Evolutionary conservation across 2,113 vertebrate genomes (phyloP), one percentile per base, ranked within the genome.

Genomic region (Candoia aspera): DNA sequence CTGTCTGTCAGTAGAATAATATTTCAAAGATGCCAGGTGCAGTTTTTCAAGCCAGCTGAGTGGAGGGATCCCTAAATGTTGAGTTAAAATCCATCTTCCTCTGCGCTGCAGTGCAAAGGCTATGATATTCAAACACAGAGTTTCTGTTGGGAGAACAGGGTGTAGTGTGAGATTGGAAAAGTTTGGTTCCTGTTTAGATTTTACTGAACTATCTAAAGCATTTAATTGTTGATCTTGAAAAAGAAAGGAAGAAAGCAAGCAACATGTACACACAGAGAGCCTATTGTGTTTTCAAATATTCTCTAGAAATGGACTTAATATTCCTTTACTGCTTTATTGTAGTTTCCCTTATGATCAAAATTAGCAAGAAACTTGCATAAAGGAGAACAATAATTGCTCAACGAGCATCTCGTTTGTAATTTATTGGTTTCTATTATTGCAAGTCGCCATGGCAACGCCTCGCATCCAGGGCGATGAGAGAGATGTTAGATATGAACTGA

Each of bases 391-490:
- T 98, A 98, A 98, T 98, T 98, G 98, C 97, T 97, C 97, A 97
- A 98, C 96, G 97, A 98, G 97, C 98, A 97, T 98, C 98, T 98
- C 98, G 97, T 97, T 98, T 98, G 97, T 98, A 98, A 98, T 98
- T 98, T 98, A 98, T 98, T 98, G 98, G 97, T 98, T 98, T 98
- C 98, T 98, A 98, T 98, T 98, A 98, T 98, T 98, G 97, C 96
- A 94, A 93, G 95, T 98, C 94, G 5, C 97, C 97, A 98, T 97
- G 96, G 98, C 92, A 97, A 98, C 94, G 59, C 94, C 94, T 97
- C 94, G 42, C 97, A 97, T 97, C 97, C 97, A 91, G 94, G 95
- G 96, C 96, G 98, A 98, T 93, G 96, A 97, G 97, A 98, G 98
- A 98, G 98, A 98, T 98, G 97, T 96, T 95, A 98, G 98, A 98